Conservation (phyloP, 2,888 invertebrate species). For the Aleiodes testaceus region DNA sequence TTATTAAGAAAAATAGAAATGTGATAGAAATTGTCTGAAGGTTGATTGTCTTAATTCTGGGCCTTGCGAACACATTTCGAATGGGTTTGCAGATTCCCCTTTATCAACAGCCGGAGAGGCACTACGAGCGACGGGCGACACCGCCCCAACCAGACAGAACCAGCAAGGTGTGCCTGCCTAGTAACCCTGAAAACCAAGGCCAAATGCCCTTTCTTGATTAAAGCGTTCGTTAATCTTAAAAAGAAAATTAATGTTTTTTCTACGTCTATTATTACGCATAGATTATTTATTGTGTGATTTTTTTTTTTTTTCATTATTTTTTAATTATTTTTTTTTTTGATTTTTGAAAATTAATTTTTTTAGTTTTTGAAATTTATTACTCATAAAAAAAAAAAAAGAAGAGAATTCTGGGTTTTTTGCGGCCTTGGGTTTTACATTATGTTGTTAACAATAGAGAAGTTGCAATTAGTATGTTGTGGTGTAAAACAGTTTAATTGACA, state of each 20-base stretch:
- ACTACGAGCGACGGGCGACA: conserved; percentile 73
- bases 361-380: neutral
- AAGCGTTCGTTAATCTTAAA: conserved; percentile 71
- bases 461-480: conserved; percentile 58
- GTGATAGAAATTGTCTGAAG: conserved; percentile 50
- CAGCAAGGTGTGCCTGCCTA: conserved; percentile 73
- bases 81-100: conserved; percentile 77
- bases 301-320: conserved; percentile 30
- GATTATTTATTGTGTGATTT: conserved; percentile 55
- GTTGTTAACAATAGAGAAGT: conserved; percentile 57
- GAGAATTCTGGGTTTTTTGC: conserved; percentile 29
- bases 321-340: neutral
- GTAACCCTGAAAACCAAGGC: conserved; percentile 70
- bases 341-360: neutral
- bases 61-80: conserved; percentile 73
- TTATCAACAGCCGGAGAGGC: conserved; percentile 78
- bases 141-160: conserved; percentile 73
- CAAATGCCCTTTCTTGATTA: conserved; percentile 70
- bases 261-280: conserved; percentile 62
- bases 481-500: conserved; percentile 51
- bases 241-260: conserved; percentile 67
- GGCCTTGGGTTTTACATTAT: conserved; percentile 53
- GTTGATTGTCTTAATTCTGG: conserved; percentile 63
- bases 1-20: conserved; percentile 37
- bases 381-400: neutral